Conservation (phyloP, 2,113 vertebrate species). For the Azemiops feae region DNA sequence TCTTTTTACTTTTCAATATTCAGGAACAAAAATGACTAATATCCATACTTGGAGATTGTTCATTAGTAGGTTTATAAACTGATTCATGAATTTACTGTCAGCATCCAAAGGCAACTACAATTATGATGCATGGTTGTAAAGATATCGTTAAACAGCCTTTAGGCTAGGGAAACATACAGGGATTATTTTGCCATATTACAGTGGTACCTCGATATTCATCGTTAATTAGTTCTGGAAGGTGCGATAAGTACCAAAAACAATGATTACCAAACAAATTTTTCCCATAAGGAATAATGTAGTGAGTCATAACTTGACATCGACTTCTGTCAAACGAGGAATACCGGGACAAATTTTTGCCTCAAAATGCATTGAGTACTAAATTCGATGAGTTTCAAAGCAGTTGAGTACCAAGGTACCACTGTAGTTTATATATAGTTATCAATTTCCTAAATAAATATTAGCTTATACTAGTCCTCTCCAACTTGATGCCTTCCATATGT, state of each 20-base stretch:
- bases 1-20: constrained; percentile 39
- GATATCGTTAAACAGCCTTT: not conserved
- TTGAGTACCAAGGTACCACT: not conserved
- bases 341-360: not conserved
- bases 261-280: not conserved
- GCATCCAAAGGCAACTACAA: not conserved
- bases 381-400: not conserved
- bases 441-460: not conserved
- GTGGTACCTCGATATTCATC: not conserved
- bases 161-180: not conserved
- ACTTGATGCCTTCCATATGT: not conserved
- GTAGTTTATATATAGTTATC: not conserved
- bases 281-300: not conserved
- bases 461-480: not conserved
- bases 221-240: not conserved
- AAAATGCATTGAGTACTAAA: not conserved
- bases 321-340: not conserved
- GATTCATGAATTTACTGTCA: constrained; percentile 46
- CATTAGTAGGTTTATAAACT: constrained; percentile 44
- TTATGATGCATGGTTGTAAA: not conserved
- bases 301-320: not conserved
- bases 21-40: constrained; percentile 48
- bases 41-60: constrained; percentile 30
- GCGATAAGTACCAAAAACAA: not conserved
- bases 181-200: not conserved